These are phyloP conservation scores for Xiphias gladius DNA, from an alignment of 2,113 vertebrate species.

Conservation along the genomic window DNA sequence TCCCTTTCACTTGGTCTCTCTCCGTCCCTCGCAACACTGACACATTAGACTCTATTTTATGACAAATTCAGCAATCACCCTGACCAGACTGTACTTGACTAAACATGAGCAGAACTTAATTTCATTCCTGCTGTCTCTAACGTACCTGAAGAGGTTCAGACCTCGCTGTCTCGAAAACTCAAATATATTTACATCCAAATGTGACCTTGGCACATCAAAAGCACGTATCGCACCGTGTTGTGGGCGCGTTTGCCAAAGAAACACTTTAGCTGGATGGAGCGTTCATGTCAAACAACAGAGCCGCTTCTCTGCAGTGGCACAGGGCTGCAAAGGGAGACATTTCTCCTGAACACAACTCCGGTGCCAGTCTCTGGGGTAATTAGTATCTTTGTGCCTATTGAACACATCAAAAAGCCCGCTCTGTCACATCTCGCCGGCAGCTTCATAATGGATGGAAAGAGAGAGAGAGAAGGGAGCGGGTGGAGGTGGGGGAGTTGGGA, in stretches of 20 bases:
- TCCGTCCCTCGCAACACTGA: slow-evolving; percentile 7
- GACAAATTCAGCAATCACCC: slow-evolving; percentile 11
- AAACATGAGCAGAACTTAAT: slow-evolving; percentile 11
- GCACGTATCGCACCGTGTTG: neutral
- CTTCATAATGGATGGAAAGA: slow-evolving; percentile 44
- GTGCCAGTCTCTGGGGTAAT: slow-evolving; percentile 71
- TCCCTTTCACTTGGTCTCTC: slow-evolving; percentile 12
- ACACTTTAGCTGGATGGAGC: slow-evolving; percentile 15
- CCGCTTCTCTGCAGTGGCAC: slow-evolving; percentile 6
- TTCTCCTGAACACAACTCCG: slow-evolving; percentile 43
- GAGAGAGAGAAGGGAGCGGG: neutral
- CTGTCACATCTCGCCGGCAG: slow-evolving; percentile 60
- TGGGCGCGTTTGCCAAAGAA: neutral
- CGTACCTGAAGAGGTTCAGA: slow-evolving; percentile 13
- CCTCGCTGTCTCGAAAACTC: slow-evolving; percentile 19
- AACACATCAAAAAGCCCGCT: slow-evolving; percentile 66
- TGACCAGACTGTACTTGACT: slow-evolving; percentile 29
- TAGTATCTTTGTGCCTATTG: slow-evolving; percentile 70
- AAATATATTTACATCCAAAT: slow-evolving; percentile 18
- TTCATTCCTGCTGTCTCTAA: slow-evolving; percentile 25
- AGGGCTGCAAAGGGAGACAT: slow-evolving; percentile 37
- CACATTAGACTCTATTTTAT: slow-evolving; percentile 22
- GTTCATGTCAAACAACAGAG: slow-evolving; percentile 31
- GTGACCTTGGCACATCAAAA: slow-evolving; percentile 2
- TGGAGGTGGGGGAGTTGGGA: neutral